Evolutionary conservation across 2,797 vertebrate species (phyloP).

Genomic region (Rhyacichthys aspro): DNA sequence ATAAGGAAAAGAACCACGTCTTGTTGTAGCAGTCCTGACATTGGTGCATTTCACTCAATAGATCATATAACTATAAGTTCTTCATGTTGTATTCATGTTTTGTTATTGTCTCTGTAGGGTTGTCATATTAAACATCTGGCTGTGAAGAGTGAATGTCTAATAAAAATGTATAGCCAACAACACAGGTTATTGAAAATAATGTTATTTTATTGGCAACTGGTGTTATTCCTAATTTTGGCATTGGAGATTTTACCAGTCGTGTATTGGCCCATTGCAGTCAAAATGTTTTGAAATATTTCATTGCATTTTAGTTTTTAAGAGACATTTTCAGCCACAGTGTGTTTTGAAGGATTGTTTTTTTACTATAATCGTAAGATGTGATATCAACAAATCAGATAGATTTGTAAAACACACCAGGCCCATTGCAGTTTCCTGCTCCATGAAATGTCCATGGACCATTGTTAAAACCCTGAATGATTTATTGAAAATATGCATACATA

Average conservation of each 20-base stretch:
- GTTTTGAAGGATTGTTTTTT: background rate
- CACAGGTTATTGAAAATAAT: conserved; percentile 63
- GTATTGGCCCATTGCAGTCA: conserved; percentile 39
- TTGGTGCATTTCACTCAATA: too few relatives aligned
- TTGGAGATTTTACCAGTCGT: conserved; percentile 28
- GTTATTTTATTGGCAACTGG: conserved; percentile 65
- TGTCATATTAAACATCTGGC: too few relatives aligned
- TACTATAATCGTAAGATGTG: too few relatives aligned
- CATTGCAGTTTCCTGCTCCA: conserved; percentile 40
- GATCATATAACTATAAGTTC: too few relatives aligned
- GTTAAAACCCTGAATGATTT: conserved; percentile 86
- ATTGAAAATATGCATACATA: conserved; percentile 89
- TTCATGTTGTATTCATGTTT: too few relatives aligned
- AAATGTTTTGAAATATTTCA: conserved; percentile 43
- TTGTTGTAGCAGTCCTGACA: too few relatives aligned
- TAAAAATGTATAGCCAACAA: conserved; percentile 48
- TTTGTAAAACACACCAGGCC: conserved; percentile 18
- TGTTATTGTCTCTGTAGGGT: too few relatives aligned
- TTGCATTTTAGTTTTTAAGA: conserved; percentile 34
- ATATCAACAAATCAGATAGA: conserved; percentile 6
- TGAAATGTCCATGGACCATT: conserved; percentile 56
- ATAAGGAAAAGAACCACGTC: too few relatives aligned
- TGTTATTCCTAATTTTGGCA: conserved; percentile 48
- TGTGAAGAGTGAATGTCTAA: background rate
- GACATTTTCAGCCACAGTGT: conserved; percentile 16